These are phyloP conservation scores for Poeciliopsis turrubarensis DNA, from an alignment of 2,113 vertebrate genomes.

Conservation along the genomic window DNA sequence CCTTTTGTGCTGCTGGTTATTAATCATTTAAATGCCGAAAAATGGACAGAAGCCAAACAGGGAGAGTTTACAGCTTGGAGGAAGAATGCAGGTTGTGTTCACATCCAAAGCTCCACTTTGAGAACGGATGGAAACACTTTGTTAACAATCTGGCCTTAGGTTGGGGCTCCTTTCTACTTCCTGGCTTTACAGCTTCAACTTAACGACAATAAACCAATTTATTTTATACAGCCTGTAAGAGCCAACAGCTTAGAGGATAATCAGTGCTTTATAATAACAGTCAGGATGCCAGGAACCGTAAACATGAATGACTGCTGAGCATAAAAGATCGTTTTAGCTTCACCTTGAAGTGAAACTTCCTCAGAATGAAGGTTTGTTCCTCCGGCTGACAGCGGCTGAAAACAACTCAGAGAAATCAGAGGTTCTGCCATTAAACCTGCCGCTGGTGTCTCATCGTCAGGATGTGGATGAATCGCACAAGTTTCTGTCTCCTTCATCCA, in stretches of 20 bases:
- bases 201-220: neutral
- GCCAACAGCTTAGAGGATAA: neutral
- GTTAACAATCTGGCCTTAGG: conserved; percentile 28
- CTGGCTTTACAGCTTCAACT: conserved; percentile 7
- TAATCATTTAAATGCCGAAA: conserved; percentile 41
- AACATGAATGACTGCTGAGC: neutral
- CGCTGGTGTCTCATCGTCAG: too few relatives aligned
- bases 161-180: conserved; percentile 1
- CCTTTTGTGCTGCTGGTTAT: conserved; percentile 55
- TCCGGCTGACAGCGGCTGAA: neutral
- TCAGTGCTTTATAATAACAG: neutral
- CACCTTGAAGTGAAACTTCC: neutral
- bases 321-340: neutral
- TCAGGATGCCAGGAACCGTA: neutral
- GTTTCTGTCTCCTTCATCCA: too few relatives aligned
- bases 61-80: conserved; percentile 29
- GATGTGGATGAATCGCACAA: too few relatives aligned
- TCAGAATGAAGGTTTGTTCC: neutral
- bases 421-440: too few relatives aligned
- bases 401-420: neutral
- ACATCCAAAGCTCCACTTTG: conserved; percentile 22
- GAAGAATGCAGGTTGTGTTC: conserved; percentile 38
- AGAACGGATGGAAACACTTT: neutral
- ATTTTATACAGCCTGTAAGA: neutral
- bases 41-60: conserved; percentile 18